Conservation (phyloP, 2,888 invertebrate species). For the Rhingia campestris region DNA sequence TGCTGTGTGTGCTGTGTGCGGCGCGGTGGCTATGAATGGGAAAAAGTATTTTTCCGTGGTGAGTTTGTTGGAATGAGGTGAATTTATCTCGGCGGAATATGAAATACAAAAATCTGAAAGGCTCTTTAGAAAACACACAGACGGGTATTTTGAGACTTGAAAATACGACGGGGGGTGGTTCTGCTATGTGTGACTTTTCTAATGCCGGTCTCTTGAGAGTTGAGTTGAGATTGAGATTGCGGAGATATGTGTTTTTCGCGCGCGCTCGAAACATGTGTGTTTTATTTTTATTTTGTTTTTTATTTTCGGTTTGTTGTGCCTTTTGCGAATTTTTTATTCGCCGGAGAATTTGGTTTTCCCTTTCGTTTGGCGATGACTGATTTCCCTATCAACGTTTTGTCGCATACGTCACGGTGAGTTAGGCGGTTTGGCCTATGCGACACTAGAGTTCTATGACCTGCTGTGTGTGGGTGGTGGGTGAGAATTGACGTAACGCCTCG, state of each 20-base stretch:
- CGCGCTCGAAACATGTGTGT: slow-evolving; percentile 11
- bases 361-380: slow-evolving; percentile 24
- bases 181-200: not conserved
- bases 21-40: slow-evolving; percentile 17
- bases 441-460: slow-evolving; percentile 45
- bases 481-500: slow-evolving; percentile 17
- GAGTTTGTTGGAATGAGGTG: slow-evolving; percentile 5
- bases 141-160: not conserved
- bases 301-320: too few relatives aligned
- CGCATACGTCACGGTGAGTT: not conserved
- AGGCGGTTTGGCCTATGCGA: not conserved
- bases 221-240: not conserved
- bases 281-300: not conserved
- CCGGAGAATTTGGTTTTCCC: slow-evolving; percentile 41
- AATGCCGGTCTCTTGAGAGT: slow-evolving; percentile 24
- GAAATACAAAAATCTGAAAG: not conserved
- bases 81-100: slow-evolving; percentile 12
- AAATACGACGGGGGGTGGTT: slow-evolving; percentile 26
- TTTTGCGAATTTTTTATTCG: slow-evolving; percentile 16
- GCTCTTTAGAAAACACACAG: not conserved
- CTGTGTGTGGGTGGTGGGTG: slow-evolving; percentile 3
- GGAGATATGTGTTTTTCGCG: not conserved
- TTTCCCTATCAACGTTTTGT: too few relatives aligned
- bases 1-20: slow-evolving; percentile 1
- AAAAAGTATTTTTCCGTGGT: slow-evolving; percentile 18